Percentiles rank a stretch among this genome's conserved stretches.
phyloP scores from a whole-genome alignment of 2,113 vertebrate genomes.

The Plestiodon gilberti region DNA sequence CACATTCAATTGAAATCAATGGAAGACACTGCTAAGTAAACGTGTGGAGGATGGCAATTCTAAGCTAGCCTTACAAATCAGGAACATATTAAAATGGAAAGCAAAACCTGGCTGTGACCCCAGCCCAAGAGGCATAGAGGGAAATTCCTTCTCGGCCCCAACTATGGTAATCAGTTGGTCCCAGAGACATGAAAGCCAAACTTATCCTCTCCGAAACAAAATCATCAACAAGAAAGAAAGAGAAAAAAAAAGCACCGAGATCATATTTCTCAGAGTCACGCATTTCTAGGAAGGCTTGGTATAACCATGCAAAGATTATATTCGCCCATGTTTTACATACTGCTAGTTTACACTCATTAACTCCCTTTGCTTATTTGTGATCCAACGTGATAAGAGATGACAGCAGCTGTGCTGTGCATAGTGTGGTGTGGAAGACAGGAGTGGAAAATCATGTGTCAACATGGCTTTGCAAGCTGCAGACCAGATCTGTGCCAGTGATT shows the following conservation, averaged over 20 bases:
- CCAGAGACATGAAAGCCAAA: background rate
- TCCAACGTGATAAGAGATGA: background rate
- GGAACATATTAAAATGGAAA: background rate
- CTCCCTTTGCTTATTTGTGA: background rate
- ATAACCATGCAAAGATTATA: rapidly evolving
- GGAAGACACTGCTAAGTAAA: background rate
- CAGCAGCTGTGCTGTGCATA: background rate
- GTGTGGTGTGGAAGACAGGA: background rate
- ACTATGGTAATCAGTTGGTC: background rate
- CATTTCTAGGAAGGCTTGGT: background rate
- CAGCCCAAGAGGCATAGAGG: background rate
- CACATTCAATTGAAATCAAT: background rate
- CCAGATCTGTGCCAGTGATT: background rate
- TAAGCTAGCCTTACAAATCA: background rate
- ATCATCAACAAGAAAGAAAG: rapidly evolving
- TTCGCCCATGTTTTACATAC: rapidly evolving
- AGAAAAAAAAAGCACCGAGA: rapidly evolving
- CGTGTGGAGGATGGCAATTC: background rate
- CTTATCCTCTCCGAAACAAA: background rate
- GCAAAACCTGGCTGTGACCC: background rate
- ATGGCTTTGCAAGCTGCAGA: background rate
- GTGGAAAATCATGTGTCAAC: constrained; percentile 19
- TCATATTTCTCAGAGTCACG: background rate
- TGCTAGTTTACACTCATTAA: background rate
- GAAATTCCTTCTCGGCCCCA: background rate